Evolutionary conservation across 1,140 invertebrate genomes (phyloP), one percentile per base, ranked within the genome.

Genomic region (Hycleus phaleratus): DNA sequence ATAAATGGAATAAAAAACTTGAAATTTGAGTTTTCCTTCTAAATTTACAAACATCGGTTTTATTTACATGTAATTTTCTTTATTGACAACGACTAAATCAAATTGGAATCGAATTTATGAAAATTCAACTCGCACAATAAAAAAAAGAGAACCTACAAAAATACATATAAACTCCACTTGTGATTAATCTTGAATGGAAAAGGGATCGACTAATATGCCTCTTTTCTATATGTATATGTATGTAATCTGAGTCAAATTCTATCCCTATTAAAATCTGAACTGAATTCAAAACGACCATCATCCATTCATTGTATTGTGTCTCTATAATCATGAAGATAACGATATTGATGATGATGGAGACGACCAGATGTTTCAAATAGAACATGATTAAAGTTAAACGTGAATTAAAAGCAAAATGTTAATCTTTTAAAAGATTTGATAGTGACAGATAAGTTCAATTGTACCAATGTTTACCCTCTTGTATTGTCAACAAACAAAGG

Each of bases 381-480:
- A 54, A 62, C 56, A 57, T 70, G 68, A 70, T 70, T 70, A 69
- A 70, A 70, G 68, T 70, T 69, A 70, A 68, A 68, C 66, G 65
- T 56, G 58, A 63, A 70, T 68, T 67, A 68, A 66, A 67, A 67
- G 62, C 62, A 50, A 67, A 68, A n/a, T 10, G 11, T 59, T 56
- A 62, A 65, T 65, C 65, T 60, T 49, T 64, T 61, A 53, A 53
- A 56, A 65, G 65, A 64, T 67, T 63, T 60, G 62, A 68, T 64
- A 65, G 65, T 64, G 62, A 64, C 64, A 62, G 67, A 70, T 70
- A 68, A 70, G 59, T 65, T 60, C 59, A 67, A 64, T 65, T 59
- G 55, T 6, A 10, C 4, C 7, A 7, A 32, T 32, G 32, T 32
- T 32, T 32, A 32, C 32, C 32, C 32, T 3, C 18, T 32, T 32